These are phyloP conservation scores for Zaprionus tsacasi DNA, from an alignment of 1,140 invertebrate species.

Conservation along the genomic window DNA sequence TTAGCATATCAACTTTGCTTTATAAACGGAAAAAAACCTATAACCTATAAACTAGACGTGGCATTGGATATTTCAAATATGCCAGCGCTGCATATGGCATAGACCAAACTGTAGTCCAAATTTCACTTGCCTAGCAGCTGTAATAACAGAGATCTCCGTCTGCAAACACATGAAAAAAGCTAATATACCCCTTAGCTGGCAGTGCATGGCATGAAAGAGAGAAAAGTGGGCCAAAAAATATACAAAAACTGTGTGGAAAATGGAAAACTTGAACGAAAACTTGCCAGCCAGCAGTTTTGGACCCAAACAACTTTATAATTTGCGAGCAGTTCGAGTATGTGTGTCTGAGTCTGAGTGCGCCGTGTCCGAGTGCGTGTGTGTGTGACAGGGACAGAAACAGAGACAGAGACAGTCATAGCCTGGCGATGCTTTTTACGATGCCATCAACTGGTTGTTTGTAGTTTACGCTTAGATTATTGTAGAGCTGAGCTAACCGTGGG, in stretches of 20 bases:
- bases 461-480: constrained; percentile 47
- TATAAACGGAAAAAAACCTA: background rate
- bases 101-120: background rate
- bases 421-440: constrained; percentile 69
- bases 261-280: constrained; percentile 49
- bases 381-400: constrained; percentile 24
- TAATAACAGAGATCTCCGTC: background rate
- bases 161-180: background rate
- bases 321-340: constrained; percentile 57
- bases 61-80: background rate
- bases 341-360: constrained; percentile 30
- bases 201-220: background rate
- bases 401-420: constrained; percentile 29
- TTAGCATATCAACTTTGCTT: background rate
- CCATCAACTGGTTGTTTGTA: constrained; percentile 67
- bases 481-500: constrained; percentile 57
- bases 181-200: background rate
- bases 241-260: constrained; percentile 13
- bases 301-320: constrained; percentile 80
- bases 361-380: constrained; percentile 22
- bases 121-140: background rate
- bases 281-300: constrained; percentile 73
- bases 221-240: constrained; percentile 7
- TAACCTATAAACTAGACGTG: background rate
- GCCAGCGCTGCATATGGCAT: background rate